These are phyloP conservation scores for Columba guinea DNA, from an alignment of 2,797 vertebrate species.

Conservation along the genomic window DNA sequence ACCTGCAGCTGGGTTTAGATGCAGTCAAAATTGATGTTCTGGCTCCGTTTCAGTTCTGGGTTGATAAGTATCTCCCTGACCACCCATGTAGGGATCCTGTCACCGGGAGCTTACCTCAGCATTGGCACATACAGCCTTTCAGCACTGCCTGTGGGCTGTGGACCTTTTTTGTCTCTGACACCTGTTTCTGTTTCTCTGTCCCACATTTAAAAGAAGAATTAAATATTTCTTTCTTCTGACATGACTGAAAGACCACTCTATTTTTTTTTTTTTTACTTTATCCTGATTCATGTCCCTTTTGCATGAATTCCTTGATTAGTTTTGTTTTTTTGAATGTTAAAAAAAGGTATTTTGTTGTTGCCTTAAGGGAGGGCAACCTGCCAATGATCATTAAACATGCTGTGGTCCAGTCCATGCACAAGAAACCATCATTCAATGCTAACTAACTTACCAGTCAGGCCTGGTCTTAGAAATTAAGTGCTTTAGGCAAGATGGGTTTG, in stretches of 20 bases:
- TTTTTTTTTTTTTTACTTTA: neutral
- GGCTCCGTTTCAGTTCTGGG: neutral
- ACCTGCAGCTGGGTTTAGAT: neutral
- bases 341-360: conserved; percentile 21
- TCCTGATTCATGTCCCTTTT: neutral
- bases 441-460: neutral
- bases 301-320: neutral
- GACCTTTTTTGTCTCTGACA: neutral
- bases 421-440: neutral
- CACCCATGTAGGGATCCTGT: conserved; percentile 34
- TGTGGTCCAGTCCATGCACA: conserved; percentile 20
- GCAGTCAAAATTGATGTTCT: neutral
- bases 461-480: neutral
- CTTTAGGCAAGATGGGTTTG: neutral
- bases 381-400: neutral
- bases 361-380: conserved; percentile 9
- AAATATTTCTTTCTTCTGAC: neutral
- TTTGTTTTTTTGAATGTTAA: conserved; percentile 2
- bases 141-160: neutral
- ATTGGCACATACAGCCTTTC: neutral
- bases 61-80: conserved; percentile 18
- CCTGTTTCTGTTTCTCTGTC: neutral
- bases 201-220: neutral
- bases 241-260: neutral
- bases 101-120: neutral